phyloP scores from a whole-genome alignment of 2,888 invertebrate genomes.

The Crematogaster levior region DNA sequence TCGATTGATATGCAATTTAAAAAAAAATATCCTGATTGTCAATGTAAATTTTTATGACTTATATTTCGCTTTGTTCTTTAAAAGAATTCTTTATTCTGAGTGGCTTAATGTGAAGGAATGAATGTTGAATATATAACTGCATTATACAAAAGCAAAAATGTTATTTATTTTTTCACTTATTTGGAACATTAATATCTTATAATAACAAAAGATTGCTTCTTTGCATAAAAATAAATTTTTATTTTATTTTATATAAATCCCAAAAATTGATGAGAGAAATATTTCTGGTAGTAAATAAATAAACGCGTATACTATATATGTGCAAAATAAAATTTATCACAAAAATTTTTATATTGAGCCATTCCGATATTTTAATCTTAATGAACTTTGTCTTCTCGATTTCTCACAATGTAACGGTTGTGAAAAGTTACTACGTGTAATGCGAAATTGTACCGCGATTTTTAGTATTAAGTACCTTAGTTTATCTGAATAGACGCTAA shows the following conservation, averaged over 20 bases:
- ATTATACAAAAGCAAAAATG: not conserved
- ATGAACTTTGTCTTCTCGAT: not conserved
- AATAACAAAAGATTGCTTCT: not conserved
- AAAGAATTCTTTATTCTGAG: slow-evolving; percentile 1
- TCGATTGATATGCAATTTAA: too few relatives aligned
- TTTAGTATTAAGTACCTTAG: slow-evolving; percentile 24
- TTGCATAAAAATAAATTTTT: not conserved
- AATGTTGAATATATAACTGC: not conserved
- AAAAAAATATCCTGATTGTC: not conserved
- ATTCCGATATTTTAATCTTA: slow-evolving; percentile 34
- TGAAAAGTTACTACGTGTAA: not conserved
- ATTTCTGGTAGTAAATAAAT: not conserved
- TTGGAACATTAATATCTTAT: not conserved
- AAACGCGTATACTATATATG: not conserved
- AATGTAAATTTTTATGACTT: slow-evolving; percentile 14
- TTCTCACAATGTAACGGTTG: not conserved
- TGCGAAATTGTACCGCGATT: slow-evolving; percentile 29
- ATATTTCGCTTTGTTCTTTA: not conserved
- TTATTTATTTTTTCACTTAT: not conserved
- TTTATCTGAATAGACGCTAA: not conserved
- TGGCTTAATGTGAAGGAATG: slow-evolving; percentile 41
- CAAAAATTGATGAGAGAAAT: not conserved
- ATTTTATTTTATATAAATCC: not conserved
- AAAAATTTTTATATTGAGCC: slow-evolving; percentile 58
- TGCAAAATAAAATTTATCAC: not conserved